Percentiles rank a stretch among this genome's conserved stretches.
These are phyloP conservation scores for Delichon dasypus DNA, from an alignment of 2,797 vertebrate genomes.

Conservation along the genomic window DNA sequence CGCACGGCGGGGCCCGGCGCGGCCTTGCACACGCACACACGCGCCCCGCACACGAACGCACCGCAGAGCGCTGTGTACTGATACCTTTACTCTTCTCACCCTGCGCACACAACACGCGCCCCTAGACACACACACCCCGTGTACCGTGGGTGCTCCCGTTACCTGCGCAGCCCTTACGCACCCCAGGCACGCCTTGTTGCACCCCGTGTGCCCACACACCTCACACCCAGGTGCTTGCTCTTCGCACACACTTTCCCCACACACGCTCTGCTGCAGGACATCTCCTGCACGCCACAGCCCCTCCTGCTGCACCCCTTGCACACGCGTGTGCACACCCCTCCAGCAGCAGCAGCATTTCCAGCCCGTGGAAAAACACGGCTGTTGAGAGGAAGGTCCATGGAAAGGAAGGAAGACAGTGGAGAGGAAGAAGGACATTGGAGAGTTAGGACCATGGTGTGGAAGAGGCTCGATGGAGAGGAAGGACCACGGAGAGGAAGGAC, in stretches of 20 bases:
- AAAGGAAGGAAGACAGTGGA: background rate
- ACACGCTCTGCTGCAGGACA: background rate
- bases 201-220: accelerated
- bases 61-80: background rate
- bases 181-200: background rate
- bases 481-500: background rate
- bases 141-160: no score
- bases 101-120: no score
- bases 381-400: background rate
- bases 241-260: background rate
- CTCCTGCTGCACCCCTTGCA: background rate
- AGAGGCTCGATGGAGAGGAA: background rate
- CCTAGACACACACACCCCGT: background rate
- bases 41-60: background rate
- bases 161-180: background rate
- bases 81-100: background rate
- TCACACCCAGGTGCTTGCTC: background rate
- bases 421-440: background rate
- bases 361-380: background rate
- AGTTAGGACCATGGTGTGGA: no score
- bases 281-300: background rate
- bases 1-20: background rate
- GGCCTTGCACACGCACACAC: background rate
- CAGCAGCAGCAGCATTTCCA: background rate
- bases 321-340: background rate